Evolutionary conservation across 2,113 vertebrate species (phyloP).

Genomic region (Vimba vimba): DNA sequence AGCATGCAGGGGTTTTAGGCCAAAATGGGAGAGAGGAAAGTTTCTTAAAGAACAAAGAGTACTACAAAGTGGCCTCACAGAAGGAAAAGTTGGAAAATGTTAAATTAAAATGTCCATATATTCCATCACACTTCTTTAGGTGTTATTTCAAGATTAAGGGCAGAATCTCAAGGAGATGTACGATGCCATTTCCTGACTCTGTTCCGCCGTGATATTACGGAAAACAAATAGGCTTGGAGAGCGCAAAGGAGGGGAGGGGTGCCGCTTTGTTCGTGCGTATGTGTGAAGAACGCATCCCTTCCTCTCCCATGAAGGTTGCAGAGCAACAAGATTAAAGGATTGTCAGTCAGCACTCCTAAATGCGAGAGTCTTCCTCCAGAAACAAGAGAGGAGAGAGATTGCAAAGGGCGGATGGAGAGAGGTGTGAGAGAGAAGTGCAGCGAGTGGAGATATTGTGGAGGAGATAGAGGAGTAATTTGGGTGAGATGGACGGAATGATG

Average conservation of each 20-base stretch:
- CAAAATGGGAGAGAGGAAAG: background rate
- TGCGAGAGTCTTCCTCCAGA: slow-evolving; percentile 55
- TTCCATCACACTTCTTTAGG: slow-evolving; percentile 27
- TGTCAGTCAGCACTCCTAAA: slow-evolving; percentile 69
- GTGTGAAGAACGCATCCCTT: slow-evolving; percentile 63
- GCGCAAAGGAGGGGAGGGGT: slow-evolving; percentile 54
- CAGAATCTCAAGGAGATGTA: slow-evolving; percentile 37
- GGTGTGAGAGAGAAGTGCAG: slow-evolving; percentile 51
- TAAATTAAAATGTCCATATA: slow-evolving; percentile 21
- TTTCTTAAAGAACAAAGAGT: slow-evolving; percentile 31
- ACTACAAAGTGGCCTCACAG: slow-evolving; percentile 27
- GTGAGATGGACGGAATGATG: slow-evolving; percentile 72
- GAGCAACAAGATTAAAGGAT: slow-evolving; percentile 77
- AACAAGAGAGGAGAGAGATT: slow-evolving; percentile 57
- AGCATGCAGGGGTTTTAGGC: background rate
- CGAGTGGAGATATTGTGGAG: slow-evolving; percentile 60
- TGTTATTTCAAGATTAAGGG: slow-evolving; percentile 44
- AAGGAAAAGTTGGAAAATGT: slow-evolving; percentile 35
- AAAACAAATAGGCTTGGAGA: slow-evolving; percentile 71
- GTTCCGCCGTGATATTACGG: slow-evolving; percentile 63
- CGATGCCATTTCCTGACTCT: slow-evolving; percentile 47
- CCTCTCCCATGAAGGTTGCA: slow-evolving; percentile 69
- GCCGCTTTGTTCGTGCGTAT: slow-evolving; percentile 54
- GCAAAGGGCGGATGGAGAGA: background rate
- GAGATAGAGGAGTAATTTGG: slow-evolving; percentile 64